Evolutionary conservation across 35 echinoderm and acorn worm species (phyloP), one percentile per base, ranked within the genome.

Genomic region (Amphiura filiformis): DNA sequence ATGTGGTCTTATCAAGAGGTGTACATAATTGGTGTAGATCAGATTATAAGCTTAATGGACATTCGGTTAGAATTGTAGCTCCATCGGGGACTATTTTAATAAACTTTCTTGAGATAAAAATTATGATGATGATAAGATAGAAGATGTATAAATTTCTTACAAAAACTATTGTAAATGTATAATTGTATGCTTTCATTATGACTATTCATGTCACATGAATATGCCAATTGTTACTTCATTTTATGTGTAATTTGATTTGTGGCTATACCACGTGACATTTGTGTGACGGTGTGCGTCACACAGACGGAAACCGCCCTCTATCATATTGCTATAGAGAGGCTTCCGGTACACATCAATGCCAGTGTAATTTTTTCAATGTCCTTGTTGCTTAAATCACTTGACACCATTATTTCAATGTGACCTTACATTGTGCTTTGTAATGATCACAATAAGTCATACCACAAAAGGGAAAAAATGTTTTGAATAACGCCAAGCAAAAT

Each of bases 131-230:
- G 61, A 70, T 70, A 70, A 26, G 61, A 70, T 30, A 26, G 61
- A n/a, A 70, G 61, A 70, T 70, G 61, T 70, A 70, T 70, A 70
- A 70, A 70, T 70, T 70, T 70, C 61, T 70, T 70, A 70, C 61
- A 70, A 70, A 30, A 70, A 30, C 7, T 70, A 70, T 70, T 70
- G 61, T 70, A 70, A n/a, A n/a, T n/a, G n/a, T 70, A 9, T 5
- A 13, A 70, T 70, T 70, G 61, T 70, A 70, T 70, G 61, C 61
- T 70, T 70, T 70, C 17, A 70, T 70, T 70, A 70, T 15, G 28
- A 70, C 15, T 70, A 70, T n/a, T 70, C 61, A 5, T 47, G 11
- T 3, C 61, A 70, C 61, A 30, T n/a, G n/a, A n/a, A 52, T 7
- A 70, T 70, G 61, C 61, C 61, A 70, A 70, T 70, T 47, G 4